These are phyloP conservation scores for Gymnoscopelus braueri DNA, from an alignment of 2,797 vertebrate genomes.

Conservation along the genomic window DNA sequence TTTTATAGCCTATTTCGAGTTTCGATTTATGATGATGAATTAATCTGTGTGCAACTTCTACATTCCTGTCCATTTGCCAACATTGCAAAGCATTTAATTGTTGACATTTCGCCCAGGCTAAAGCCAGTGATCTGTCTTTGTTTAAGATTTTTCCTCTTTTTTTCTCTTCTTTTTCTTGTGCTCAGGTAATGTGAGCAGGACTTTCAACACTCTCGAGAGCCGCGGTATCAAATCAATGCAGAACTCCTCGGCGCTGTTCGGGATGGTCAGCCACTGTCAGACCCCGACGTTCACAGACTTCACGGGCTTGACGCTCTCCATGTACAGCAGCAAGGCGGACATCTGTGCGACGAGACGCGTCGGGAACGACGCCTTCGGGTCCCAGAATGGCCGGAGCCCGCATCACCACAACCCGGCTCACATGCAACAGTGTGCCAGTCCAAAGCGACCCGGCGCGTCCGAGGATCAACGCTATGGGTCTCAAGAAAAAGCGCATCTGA, in stretches of 20 bases:
- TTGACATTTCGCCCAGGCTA: too few species aligned
- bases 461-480: slow-evolving; percentile 53
- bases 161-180: slow-evolving; percentile 1
- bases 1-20: too few species aligned
- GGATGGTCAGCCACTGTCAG: slow-evolving; percentile 83
- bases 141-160: too few species aligned
- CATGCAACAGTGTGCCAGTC: slow-evolving; percentile 57
- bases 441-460: slow-evolving; percentile 54
- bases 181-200: slow-evolving; percentile 70
- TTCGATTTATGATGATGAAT: too few species aligned
- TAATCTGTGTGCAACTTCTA: too few species aligned
- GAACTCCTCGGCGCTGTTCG: slow-evolving; percentile 75
- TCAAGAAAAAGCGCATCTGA: slow-evolving; percentile 66
- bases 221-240: slow-evolving; percentile 71
- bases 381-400: slow-evolving; percentile 67
- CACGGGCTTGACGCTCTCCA: slow-evolving; percentile 73
- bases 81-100: too few species aligned
- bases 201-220: slow-evolving; percentile 56
- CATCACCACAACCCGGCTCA: slow-evolving; percentile 49
- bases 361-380: slow-evolving; percentile 58
- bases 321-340: slow-evolving; percentile 78
- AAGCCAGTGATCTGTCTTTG: too few species aligned
- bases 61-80: too few species aligned
- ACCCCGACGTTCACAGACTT: slow-evolving; percentile 75
- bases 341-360: slow-evolving; percentile 69